These are phyloP conservation scores for Meles meles DNA, from an alignment of 2,113 vertebrate species.

Conservation along the genomic window DNA sequence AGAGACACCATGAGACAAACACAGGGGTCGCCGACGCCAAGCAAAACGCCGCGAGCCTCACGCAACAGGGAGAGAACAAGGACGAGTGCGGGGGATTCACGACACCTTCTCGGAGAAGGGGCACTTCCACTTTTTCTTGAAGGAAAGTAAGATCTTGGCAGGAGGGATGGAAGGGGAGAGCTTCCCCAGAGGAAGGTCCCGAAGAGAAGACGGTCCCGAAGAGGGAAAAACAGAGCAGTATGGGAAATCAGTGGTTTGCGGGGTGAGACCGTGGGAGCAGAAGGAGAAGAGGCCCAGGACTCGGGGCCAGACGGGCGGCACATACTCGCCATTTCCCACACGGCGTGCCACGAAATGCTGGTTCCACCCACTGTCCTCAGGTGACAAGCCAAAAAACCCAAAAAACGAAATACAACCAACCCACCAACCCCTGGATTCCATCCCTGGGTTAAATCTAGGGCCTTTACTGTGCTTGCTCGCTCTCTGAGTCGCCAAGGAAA, in stretches of 20 bases:
- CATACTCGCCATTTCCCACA: background rate
- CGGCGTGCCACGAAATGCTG: fast-evolving
- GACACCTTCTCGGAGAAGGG: background rate
- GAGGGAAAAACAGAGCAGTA: background rate
- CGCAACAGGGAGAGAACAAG: background rate
- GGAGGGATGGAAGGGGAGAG: background rate
- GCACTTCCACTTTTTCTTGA: background rate
- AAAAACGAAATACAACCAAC: background rate
- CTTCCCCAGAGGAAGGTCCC: background rate
- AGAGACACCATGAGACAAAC: background rate
- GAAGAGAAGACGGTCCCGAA: background rate
- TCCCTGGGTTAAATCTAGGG: background rate
- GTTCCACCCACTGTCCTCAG: background rate
- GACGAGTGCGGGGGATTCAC: too few relatives aligned
- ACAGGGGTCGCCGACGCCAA: fast-evolving
- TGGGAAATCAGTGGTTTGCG: fast-evolving
- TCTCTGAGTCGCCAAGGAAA: background rate
- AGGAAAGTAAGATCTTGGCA: background rate
- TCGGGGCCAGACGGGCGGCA: background rate
- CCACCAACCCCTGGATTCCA: background rate
- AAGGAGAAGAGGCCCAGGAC: background rate
- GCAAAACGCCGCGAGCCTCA: background rate
- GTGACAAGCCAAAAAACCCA: background rate
- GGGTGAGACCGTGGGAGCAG: background rate
- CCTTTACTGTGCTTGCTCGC: background rate